Evolutionary conservation across 2,113 vertebrate genomes (phyloP), one percentile per base, ranked within the genome.

Genomic region (Anguilla rostrata): DNA sequence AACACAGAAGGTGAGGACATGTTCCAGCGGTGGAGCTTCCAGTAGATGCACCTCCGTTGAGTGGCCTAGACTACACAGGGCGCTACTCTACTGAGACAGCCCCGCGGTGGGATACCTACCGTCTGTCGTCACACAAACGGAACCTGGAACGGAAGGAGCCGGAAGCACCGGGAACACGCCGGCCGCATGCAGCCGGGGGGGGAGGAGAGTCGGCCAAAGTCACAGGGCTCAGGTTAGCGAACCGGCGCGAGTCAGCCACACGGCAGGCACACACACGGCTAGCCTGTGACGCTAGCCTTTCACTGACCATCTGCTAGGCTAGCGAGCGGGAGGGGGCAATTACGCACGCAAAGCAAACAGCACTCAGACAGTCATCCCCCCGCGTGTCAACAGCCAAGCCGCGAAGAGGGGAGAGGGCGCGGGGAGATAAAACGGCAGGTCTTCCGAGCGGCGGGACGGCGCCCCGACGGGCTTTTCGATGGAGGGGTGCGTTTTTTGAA

Each of bases 51-150:
- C 43, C 39, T 26, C 39, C 66, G 29, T 11, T 22, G 18, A 0
- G 71, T 11, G 16, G 22, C 20, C 49, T 39, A 84, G 46, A 60
- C 82, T 71, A 78, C 41, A 84, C 39, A 84, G 29, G 43, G 11
- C 34, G 26, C 85, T 86, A 88, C 60, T 83, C 88, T 89, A 89
- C 29, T 41, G 46, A 57, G 39, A 86, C 78, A 16, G 53, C 7
- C 41, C 39, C 49, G 34, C 34, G 34, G 39, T 57, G 66, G n/a
- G 71, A 85, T 94, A 96, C 96, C 93, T 96, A 96, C 95, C 94
- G 93, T 93, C 90, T 91, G 88, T 94, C 93, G 91, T 93, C 95
- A 92, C 91, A 92, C 84, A 94, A 53, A 83, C 22, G 2, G 39
- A 87, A 83, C 85, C 87, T 87, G 82, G 39, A 46, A 66, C 63